A percentile compares a stretch with the other conserved stretches of the same genome.
These are phyloP conservation scores for Galendromus occidentalis DNA, from an alignment of 1,140 invertebrate species.

Conservation along the genomic window DNA sequence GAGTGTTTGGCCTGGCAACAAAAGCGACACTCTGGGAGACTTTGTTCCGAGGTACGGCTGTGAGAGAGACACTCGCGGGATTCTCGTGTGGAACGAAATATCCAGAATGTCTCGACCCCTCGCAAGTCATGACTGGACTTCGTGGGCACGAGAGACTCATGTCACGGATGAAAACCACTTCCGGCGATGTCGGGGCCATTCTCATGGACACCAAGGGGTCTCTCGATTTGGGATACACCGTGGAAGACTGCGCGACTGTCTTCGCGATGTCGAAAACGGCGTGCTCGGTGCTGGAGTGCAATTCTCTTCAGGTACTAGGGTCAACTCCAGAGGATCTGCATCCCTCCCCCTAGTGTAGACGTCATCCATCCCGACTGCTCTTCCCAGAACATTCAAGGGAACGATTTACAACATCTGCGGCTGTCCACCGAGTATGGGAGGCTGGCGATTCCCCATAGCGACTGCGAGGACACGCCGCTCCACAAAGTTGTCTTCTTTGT, in stretches of 20 bases:
- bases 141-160: no score
- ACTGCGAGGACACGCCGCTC: slow-evolving; percentile 17
- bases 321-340: no score
- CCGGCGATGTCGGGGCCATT: slow-evolving; percentile 43
- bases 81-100: slow-evolving; percentile 83
- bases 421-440: slow-evolving; percentile 94
- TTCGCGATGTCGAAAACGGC: slow-evolving; percentile 50
- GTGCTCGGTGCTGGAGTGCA: slow-evolving; percentile 35
- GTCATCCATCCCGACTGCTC: no score
- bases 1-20: slow-evolving; percentile 20
- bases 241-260: slow-evolving; percentile 84
- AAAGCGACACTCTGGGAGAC: slow-evolving; percentile 29
- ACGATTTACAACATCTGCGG: slow-evolving; percentile 33
- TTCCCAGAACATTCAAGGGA: slow-evolving; percentile 33
- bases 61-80: slow-evolving; percentile 81
- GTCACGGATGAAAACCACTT: slow-evolving; percentile 22
- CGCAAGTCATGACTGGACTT: no score
- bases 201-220: slow-evolving; percentile 92
- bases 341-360: no score
- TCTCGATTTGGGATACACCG: slow-evolving; percentile 88
- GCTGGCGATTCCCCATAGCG: slow-evolving; percentile 70
- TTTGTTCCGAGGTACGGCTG: slow-evolving; percentile 87
- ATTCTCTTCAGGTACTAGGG: slow-evolving; percentile 24
- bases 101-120: no score
- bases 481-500: slow-evolving; percentile 82